Evolutionary conservation across 2,888 invertebrate genomes (phyloP).

Genomic region (Mycalesis mineus): DNA sequence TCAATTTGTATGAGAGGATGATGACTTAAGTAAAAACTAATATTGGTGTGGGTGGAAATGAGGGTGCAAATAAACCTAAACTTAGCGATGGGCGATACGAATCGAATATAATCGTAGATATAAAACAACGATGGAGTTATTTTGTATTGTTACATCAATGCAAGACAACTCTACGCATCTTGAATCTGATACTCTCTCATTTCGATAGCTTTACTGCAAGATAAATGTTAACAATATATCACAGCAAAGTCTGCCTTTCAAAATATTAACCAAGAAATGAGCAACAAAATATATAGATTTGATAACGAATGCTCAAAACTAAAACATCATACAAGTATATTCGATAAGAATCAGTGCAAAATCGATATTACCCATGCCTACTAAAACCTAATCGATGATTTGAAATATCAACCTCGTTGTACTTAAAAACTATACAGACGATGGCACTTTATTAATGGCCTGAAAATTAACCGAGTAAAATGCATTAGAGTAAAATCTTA

Average conservation of each 20-base stretch:
- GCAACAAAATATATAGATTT: no score
- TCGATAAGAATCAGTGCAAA: background rate
- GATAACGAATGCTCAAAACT: no score
- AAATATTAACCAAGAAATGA: no score
- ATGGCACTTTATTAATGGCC: conserved; percentile 78
- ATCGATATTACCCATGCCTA: background rate
- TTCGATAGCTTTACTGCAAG: no score
- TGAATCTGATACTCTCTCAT: background rate
- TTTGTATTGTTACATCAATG: background rate
- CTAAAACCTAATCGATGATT: conserved; percentile 51
- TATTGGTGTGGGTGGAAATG: conserved; percentile 24
- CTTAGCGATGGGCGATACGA: conserved; percentile 12
- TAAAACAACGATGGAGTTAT: background rate
- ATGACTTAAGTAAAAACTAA: conserved; percentile 19
- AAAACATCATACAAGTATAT: no score
- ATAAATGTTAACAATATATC: no score
- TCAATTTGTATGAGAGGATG: conserved; percentile 17
- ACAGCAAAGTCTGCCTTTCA: no score
- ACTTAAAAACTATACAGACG: conserved; percentile 71
- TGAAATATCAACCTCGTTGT: conserved; percentile 58
- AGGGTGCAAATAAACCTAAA: conserved; percentile 39
- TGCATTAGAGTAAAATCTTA: conserved; percentile 72
- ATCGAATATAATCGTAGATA: background rate
- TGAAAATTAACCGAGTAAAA: conserved; percentile 77
- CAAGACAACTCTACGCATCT: background rate